Evolutionary conservation across 1,140 invertebrate species (phyloP).

Genomic region (Drosophila tropicalis): DNA sequence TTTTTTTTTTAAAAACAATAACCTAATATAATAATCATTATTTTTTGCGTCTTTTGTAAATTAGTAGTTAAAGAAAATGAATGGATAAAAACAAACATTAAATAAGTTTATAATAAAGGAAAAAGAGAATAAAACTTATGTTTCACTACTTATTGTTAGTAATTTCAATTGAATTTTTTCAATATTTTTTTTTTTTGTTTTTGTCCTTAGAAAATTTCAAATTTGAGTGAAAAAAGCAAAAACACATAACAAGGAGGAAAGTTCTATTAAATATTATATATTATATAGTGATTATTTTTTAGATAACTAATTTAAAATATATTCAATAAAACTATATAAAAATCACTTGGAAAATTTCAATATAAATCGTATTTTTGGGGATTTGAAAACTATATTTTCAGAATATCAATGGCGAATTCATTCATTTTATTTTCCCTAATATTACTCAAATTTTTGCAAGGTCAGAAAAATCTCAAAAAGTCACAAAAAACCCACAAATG

Average conservation of each 20-base stretch:
- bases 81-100: constrained; percentile 11
- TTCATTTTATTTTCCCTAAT: too few relatives aligned
- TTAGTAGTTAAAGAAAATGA: constrained; percentile 59
- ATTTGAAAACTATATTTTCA: too few relatives aligned
- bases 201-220: constrained; percentile 41
- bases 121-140: constrained; percentile 29
- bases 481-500: too few relatives aligned
- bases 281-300: constrained; percentile 73
- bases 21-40: constrained; percentile 38
- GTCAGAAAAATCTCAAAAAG: too few relatives aligned
- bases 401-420: too few relatives aligned
- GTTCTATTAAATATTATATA: constrained; percentile 62
- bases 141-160: constrained; percentile 61
- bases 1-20: constrained; percentile 56
- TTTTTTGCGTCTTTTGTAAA: constrained; percentile 56
- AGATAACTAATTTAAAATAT: constrained; percentile 78
- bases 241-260: constrained; percentile 54
- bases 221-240: constrained; percentile 16
- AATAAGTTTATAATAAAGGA: constrained; percentile 26
- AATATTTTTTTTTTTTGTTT: constrained; percentile 31
- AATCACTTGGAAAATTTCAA: background rate
- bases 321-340: constrained; percentile 71
- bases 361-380: background rate
- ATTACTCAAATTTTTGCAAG: too few relatives aligned
- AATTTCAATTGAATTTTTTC: constrained; percentile 50